phyloP scores from a whole-genome alignment of 2,113 vertebrate genomes.

The Furnarius figulus region DNA sequence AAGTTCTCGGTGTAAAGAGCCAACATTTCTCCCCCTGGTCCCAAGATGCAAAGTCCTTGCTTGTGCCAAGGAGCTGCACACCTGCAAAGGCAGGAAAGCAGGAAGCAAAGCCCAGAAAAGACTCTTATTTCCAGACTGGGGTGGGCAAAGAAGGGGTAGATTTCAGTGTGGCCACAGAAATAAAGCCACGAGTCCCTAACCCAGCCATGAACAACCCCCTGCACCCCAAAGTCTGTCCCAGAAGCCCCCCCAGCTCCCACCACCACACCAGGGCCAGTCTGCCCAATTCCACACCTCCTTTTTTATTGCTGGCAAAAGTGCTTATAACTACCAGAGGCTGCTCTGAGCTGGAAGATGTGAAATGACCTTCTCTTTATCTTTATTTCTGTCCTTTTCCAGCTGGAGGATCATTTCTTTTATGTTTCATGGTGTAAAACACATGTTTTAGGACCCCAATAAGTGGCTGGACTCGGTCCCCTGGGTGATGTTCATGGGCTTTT shows the following conservation, averaged over 20 bases:
- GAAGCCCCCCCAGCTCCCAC: neutral
- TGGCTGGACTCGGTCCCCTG: neutral
- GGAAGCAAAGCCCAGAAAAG: neutral
- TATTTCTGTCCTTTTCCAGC: neutral
- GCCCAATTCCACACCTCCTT: neutral
- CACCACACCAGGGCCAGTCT: neutral
- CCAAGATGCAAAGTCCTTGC: neutral
- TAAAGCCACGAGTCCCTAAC: neutral
- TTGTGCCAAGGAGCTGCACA: neutral
- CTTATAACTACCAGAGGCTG: neutral
- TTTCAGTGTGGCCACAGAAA: neutral
- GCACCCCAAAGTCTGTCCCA: neutral
- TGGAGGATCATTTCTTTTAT: neutral
- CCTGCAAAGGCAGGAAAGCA: neutral
- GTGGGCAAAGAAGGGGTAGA: neutral
- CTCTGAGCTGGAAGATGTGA: neutral
- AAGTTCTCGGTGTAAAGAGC: neutral
- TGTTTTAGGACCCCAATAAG: neutral
- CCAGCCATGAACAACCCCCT: neutral
- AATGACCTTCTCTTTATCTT: neutral
- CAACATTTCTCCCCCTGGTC: neutral
- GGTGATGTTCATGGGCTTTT: neutral
- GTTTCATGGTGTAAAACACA: neutral
- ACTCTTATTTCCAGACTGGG: neutral
- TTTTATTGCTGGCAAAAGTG: neutral